These are phyloP conservation scores for Tribolium castaneum DNA, from an alignment of 1,140 invertebrate genomes.

Conservation along the genomic window DNA sequence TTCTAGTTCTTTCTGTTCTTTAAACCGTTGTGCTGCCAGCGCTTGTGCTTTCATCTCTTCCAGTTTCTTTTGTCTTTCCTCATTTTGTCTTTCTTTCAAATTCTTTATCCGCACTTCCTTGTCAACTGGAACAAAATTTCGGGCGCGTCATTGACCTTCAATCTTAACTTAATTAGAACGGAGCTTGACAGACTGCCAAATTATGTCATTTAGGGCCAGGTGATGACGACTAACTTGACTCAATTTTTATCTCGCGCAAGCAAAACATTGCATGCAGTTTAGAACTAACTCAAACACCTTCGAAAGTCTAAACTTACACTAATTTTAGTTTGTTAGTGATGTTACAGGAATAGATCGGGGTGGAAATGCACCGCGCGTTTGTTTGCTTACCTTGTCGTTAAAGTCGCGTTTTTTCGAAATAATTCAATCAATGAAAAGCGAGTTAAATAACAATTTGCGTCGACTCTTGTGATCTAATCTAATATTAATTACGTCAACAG, in stretches of 20 bases:
- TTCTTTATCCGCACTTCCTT: conserved; percentile 72
- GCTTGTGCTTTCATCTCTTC: conserved; percentile 89
- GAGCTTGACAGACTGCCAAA: conserved; percentile 15
- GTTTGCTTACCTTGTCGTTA: neutral
- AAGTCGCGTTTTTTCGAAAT: neutral
- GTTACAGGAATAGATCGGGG: conserved; percentile 8
- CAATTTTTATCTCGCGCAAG: neutral
- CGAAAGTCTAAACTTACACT: neutral
- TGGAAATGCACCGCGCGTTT: neutral
- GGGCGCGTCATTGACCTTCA: neutral
- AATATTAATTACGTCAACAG: neutral
- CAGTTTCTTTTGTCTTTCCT: conserved; percentile 85
- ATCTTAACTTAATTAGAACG: neutral
- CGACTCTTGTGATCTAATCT: neutral
- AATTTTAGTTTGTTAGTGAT: neutral
- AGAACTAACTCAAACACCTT: neutral
- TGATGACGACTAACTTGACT: neutral
- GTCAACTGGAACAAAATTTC: conserved; percentile 61
- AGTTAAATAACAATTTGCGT: neutral
- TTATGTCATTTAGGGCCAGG: conserved; percentile 4
- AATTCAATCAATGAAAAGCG: neutral
- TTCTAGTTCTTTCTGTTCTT: conserved; percentile 89
- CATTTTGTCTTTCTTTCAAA: conserved; percentile 84
- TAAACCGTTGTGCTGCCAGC: conserved; percentile 85
- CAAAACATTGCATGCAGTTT: neutral